Conservation (phyloP, 2,888 invertebrate species). For the Tanypteryx hageni region DNA sequence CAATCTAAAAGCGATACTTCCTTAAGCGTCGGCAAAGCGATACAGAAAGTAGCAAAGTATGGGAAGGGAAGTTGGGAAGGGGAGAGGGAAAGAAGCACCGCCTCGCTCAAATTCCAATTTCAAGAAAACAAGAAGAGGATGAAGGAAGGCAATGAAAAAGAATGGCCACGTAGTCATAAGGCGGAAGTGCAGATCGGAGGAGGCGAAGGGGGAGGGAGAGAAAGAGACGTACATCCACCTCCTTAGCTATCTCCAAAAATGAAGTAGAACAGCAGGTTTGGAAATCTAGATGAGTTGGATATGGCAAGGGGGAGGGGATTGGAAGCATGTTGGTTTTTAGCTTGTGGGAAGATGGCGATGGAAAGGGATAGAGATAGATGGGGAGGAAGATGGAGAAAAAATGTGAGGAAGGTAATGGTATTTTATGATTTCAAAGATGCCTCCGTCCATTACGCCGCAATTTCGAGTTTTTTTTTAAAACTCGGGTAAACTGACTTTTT, state of each 20-base stretch:
- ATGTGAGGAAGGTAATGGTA: neutral
- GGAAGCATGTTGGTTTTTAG: neutral
- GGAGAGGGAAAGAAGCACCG: neutral
- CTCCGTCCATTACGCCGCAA: neutral
- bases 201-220: neutral
- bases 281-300: neutral
- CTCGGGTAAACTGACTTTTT: neutral
- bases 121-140: neutral
- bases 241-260: neutral
- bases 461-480: neutral
- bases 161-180: neutral
- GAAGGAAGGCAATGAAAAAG: neutral
- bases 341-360: neutral
- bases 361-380: neutral
- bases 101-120: neutral
- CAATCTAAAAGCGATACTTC: too few relatives aligned
- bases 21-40: neutral
- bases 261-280: neutral
- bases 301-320: neutral
- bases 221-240: neutral
- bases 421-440: conserved; percentile 25
- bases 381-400: neutral
- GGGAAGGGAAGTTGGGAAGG: neutral
- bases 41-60: neutral
- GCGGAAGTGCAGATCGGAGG: neutral